These are phyloP conservation scores for Bellardia pandia DNA, from an alignment of 2,888 invertebrate species.

Conservation along the genomic window DNA sequence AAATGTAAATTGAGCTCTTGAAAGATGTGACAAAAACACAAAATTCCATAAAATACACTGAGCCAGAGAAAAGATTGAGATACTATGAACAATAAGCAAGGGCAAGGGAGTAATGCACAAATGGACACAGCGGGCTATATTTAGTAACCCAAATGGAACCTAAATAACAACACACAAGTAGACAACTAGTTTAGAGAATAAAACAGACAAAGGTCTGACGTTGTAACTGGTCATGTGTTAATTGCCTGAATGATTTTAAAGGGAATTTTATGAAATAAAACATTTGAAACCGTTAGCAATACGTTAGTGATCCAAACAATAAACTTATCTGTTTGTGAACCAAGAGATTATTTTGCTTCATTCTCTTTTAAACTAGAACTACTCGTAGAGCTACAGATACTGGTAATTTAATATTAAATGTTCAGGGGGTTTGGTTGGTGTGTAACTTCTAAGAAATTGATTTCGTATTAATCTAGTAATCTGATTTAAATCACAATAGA, in stretches of 20 bases:
- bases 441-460: constrained; percentile 37
- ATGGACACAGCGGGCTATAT: constrained; percentile 24
- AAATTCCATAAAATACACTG: constrained; percentile 14
- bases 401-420: constrained; percentile 31
- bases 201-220: background rate
- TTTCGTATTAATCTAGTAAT: constrained; percentile 56
- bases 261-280: constrained; percentile 34
- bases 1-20: constrained; percentile 55
- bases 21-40: constrained; percentile 33
- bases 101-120: constrained; percentile 9
- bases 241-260: constrained; percentile 59
- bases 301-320: background rate
- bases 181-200: background rate
- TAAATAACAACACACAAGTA: background rate
- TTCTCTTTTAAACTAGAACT: background rate
- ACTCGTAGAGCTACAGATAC: background rate
- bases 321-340: constrained; percentile 14
- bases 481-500: constrained; percentile 58
- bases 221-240: constrained; percentile 60
- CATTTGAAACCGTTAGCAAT: constrained; percentile 28
- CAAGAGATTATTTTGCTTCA: background rate
- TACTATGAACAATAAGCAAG: background rate
- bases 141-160: background rate
- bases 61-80: background rate
- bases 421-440: background rate